These are phyloP conservation scores for Meleagris gallopavo DNA, from an alignment of 2,113 vertebrate genomes.

Conservation along the genomic window DNA sequence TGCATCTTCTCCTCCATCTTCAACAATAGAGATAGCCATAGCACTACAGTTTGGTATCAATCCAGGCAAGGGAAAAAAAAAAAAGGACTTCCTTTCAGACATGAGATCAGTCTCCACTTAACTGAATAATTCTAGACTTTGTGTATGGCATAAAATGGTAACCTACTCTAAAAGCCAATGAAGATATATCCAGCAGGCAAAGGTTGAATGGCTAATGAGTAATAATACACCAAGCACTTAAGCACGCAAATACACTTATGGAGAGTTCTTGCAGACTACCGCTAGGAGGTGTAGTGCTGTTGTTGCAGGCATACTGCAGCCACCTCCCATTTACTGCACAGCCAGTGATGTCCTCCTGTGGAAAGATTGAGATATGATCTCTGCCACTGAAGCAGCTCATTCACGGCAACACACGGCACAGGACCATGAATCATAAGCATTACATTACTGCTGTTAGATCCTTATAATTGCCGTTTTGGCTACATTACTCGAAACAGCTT, in stretches of 20 bases:
- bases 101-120: background rate
- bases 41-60: background rate
- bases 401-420: background rate
- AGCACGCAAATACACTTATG: background rate
- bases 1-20: background rate
- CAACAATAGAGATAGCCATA: background rate
- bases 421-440: background rate
- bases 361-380: background rate
- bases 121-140: background rate
- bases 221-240: background rate
- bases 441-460: background rate
- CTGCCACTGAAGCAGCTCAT: background rate
- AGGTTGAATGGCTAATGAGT: background rate
- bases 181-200: background rate
- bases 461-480: background rate
- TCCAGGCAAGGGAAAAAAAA: background rate
- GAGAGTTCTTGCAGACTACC: background rate
- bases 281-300: background rate
- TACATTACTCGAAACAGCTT: conserved; percentile 9
- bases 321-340: background rate
- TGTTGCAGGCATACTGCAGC: background rate
- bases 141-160: fast-evolving
- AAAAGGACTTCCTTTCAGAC: background rate
- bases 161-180: background rate
- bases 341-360: fast-evolving